A percentile compares a stretch with the other conserved stretches of the same genome.
Conservation (phyloP, 2,113 vertebrate species). For the Motacilla tschutschensis region DNA sequence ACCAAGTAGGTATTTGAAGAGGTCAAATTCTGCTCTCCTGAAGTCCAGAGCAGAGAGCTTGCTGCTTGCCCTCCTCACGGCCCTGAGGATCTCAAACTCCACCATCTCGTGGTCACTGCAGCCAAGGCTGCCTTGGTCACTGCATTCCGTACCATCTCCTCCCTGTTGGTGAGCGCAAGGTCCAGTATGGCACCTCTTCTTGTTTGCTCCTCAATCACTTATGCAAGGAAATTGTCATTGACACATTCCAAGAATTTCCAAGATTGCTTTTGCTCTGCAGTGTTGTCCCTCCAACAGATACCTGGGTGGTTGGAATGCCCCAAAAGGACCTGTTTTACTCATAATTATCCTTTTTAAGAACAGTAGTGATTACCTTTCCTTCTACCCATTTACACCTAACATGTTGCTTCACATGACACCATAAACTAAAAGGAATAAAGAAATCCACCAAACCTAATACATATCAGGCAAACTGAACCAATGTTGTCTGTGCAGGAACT, state of each 20-base stretch:
- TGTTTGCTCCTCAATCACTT: background rate
- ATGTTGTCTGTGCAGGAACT: background rate
- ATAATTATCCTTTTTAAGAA: background rate
- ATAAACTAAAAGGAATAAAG: background rate
- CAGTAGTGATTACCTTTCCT: background rate
- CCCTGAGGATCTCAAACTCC: background rate
- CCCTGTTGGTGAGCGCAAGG: background rate
- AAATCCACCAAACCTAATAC: background rate
- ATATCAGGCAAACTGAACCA: background rate
- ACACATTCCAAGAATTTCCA: background rate
- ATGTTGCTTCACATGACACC: background rate
- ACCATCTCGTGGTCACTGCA: background rate
- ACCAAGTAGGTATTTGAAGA: background rate
- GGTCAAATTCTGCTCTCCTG: background rate
- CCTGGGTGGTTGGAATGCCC: background rate
- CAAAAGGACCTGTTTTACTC: background rate
- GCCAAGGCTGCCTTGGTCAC: background rate
- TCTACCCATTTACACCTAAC: background rate
- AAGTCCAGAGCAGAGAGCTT: background rate
- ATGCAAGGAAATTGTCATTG: background rate
- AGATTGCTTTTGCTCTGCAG: rapidly evolving
- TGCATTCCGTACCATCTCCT: background rate
- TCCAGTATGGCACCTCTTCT: background rate
- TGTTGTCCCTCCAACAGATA: background rate
- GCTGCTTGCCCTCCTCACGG: background rate